phyloP scores from a whole-genome alignment of 2,113 vertebrate species.

The Vicugna pacos region DNA sequence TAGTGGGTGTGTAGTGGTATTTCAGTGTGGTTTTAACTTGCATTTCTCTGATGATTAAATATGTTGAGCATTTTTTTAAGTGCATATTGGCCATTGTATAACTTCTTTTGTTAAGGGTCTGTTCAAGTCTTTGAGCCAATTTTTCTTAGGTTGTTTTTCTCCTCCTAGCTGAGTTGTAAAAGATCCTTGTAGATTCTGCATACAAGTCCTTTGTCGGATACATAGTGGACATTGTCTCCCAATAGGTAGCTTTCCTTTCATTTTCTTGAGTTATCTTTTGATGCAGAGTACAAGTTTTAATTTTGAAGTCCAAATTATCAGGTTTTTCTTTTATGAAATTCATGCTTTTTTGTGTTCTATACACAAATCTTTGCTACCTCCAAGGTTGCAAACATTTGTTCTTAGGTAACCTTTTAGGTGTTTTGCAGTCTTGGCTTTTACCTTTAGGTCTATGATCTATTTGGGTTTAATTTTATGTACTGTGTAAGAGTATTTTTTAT shows the following conservation, averaged over 20 bases:
- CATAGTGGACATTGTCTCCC: background rate
- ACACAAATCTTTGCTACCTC: background rate
- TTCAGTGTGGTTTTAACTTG: background rate
- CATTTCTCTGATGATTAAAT: background rate
- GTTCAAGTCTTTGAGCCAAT: background rate
- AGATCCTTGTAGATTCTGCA: background rate
- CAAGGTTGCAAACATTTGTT: background rate
- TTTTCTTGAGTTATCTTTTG: background rate
- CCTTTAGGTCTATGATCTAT: background rate
- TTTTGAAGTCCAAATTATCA: background rate
- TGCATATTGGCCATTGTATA: background rate
- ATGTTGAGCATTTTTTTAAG: background rate
- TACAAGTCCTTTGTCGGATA: background rate
- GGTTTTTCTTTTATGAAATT: background rate
- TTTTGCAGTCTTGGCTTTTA: background rate
- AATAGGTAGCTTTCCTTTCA: background rate
- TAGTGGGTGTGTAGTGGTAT: background rate
- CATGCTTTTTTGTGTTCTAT: background rate
- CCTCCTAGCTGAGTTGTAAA: background rate
- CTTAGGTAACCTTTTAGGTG: background rate
- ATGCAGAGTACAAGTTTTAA: background rate
- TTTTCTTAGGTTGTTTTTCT: background rate
- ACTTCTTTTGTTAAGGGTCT: background rate
- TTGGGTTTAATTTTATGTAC: background rate
- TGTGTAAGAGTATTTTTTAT: background rate